A percentile compares a stretch with the other conserved stretches of the same genome.
Evolutionary conservation across 2,888 invertebrate genomes (phyloP).

Genomic region (Beris chalybata): DNA sequence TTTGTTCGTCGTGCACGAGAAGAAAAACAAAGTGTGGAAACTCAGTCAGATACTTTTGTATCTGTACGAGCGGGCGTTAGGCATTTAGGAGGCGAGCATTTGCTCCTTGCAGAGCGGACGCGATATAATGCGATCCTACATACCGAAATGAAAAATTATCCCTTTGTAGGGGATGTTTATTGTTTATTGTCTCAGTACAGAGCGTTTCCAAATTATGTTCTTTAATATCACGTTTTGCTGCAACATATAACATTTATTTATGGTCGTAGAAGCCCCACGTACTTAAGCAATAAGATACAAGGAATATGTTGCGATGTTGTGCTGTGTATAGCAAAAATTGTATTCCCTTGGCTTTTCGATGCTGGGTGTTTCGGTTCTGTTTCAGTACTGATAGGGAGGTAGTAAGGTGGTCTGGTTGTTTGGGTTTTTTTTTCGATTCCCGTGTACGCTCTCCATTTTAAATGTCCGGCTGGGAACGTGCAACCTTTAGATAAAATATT

Average conservation of each 20-base stretch:
- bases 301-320: slow-evolving; percentile 10
- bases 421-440: too few relatives aligned
- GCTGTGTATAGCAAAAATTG: too few relatives aligned
- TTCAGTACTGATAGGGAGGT: too few relatives aligned
- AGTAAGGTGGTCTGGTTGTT: too few relatives aligned
- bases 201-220: slow-evolving; percentile 38
- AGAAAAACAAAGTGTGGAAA: too few relatives aligned
- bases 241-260: slow-evolving; percentile 36
- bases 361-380: too few relatives aligned
- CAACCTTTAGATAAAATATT: too few relatives aligned
- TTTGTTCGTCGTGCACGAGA: slow-evolving; percentile 15
- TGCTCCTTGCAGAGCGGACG: not conserved
- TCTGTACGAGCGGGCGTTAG: slow-evolving; percentile 7
- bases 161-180: slow-evolving; percentile 27
- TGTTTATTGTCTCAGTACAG: slow-evolving; percentile 31
- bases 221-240: slow-evolving; percentile 43
- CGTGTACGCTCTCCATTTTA: too few relatives aligned
- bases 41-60: not conserved
- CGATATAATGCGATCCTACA: not conserved
- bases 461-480: too few relatives aligned
- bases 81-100: slow-evolving; percentile 21
- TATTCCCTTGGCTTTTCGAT: too few relatives aligned
- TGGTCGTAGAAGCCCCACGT: slow-evolving; percentile 28
- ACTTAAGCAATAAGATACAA: slow-evolving; percentile 34
- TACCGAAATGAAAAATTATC: slow-evolving; percentile 30